Conservation (phyloP, 2,888 invertebrate species). For the Sinohyriopsis cumingii region DNA sequence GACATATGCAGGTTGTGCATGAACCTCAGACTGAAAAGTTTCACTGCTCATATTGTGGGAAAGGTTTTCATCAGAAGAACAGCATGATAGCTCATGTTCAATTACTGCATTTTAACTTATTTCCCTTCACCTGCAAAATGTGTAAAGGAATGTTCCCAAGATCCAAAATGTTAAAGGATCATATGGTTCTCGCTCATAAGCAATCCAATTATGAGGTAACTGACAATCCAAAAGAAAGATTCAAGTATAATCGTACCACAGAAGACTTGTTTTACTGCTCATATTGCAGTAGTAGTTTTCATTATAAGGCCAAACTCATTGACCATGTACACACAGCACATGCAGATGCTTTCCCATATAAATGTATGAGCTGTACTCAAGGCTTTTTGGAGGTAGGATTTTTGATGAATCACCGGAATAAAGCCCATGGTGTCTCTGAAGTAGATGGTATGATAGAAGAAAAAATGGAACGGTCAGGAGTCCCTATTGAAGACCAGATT, state of each 20-base stretch:
- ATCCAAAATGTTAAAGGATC: constrained; percentile 42
- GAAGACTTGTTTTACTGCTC: constrained; percentile 52
- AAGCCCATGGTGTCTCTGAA: constrained; percentile 34
- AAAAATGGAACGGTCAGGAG: too few species aligned
- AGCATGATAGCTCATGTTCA: constrained; percentile 53
- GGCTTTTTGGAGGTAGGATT: constrained; percentile 50
- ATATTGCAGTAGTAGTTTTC: constrained; percentile 48
- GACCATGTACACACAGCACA: constrained; percentile 56
- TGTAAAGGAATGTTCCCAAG: constrained; percentile 44
- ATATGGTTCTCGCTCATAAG: constrained; percentile 52
- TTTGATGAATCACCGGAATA: constrained; percentile 43
- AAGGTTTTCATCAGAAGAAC: constrained; percentile 48
- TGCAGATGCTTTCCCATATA: constrained; percentile 47
- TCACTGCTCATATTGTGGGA: constrained; percentile 61
- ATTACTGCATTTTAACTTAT: constrained; percentile 51
- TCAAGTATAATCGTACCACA: constrained; percentile 43
- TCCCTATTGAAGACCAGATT: too few species aligned
- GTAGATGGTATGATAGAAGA: too few species aligned
- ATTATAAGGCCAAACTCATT: constrained; percentile 53
- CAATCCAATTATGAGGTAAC: constrained; percentile 22
- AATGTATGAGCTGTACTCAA: constrained; percentile 51
- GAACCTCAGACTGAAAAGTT: constrained; percentile 43
- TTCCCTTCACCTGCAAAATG: constrained; percentile 40
- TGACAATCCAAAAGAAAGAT: constrained; percentile 24
- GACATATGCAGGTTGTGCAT: constrained; percentile 54